Conservation (phyloP, 2,888 invertebrate species). For the Lagria hirta region DNA sequence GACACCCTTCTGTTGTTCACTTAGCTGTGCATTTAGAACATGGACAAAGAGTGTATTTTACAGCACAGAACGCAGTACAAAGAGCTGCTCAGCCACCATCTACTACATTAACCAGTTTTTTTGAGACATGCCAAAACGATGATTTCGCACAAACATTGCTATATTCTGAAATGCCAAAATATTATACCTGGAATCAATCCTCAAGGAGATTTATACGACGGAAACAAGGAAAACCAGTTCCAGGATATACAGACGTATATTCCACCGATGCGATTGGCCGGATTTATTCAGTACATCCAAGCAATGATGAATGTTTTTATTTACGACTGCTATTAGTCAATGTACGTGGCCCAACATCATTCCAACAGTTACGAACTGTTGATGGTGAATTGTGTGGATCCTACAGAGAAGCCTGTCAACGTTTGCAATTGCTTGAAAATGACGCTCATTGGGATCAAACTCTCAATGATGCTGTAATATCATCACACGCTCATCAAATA, state of each 20-base stretch:
- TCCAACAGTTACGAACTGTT: conserved; percentile 42
- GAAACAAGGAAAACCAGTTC: no score
- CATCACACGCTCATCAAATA: conserved; percentile 28
- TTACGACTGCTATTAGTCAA: conserved; percentile 40
- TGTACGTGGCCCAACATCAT: conserved; percentile 45
- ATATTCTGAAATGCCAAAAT: no score
- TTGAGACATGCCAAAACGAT: no score
- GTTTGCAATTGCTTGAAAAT: conserved; percentile 36
- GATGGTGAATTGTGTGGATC: conserved; percentile 43
- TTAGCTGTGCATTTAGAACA: no score
- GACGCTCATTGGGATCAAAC: conserved; percentile 34
- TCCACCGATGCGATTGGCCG: conserved; percentile 35
- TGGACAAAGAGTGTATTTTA: no score
- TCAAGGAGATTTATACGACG: no score
- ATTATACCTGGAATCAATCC: no score
- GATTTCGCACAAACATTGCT: no score
- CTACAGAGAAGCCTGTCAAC: conserved; percentile 42
- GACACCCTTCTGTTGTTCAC: no score
- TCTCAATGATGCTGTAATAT: conserved; percentile 28
- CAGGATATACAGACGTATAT: conserved; percentile 22
- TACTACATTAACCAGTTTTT: no score
- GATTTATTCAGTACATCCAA: conserved; percentile 42
- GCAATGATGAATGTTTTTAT: conserved; percentile 40
- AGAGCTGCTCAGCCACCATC: not conserved
- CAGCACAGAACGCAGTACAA: no score